Percentiles rank a stretch among this genome's conserved stretches.
Evolutionary conservation across 2,113 vertebrate genomes (phyloP).

Genomic region (Xenus cinereus): DNA sequence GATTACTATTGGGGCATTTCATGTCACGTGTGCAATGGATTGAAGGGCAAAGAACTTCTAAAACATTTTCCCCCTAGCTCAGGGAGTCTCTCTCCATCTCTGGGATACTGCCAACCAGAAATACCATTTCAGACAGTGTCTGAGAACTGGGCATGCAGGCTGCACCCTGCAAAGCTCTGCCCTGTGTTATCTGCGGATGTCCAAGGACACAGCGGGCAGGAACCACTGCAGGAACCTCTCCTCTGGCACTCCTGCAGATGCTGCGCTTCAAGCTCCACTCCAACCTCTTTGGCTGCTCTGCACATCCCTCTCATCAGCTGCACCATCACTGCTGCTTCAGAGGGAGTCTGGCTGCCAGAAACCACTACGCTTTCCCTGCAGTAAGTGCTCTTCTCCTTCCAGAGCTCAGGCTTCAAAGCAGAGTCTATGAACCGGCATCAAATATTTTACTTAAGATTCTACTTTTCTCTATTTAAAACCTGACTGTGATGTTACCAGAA

Average conservation of each 20-base stretch:
- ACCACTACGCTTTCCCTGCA: background rate
- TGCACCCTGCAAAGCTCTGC: background rate
- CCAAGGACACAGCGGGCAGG: background rate
- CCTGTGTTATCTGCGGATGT: background rate
- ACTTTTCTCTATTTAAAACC: background rate
- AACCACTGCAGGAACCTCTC: background rate
- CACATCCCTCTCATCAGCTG: background rate
- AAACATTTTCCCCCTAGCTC: background rate
- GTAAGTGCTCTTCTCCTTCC: background rate
- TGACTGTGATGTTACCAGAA: background rate
- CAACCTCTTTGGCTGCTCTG: background rate
- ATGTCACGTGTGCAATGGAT: rapidly evolving
- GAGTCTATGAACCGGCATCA: background rate
- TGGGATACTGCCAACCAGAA: background rate
- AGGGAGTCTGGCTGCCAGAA: background rate
- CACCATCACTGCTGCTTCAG: background rate
- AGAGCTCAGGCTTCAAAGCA: background rate
- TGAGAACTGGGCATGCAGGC: background rate
- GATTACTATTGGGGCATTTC: background rate
- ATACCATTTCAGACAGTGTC: background rate
- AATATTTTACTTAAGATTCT: background rate
- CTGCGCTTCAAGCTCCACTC: background rate
- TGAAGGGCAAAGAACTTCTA: background rate
- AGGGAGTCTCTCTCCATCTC: background rate
- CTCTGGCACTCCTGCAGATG: background rate